Base-by-base conservation (phyloP, 2,888 invertebrate genomes). In the Mesorhabditis spiculigera region DNA sequence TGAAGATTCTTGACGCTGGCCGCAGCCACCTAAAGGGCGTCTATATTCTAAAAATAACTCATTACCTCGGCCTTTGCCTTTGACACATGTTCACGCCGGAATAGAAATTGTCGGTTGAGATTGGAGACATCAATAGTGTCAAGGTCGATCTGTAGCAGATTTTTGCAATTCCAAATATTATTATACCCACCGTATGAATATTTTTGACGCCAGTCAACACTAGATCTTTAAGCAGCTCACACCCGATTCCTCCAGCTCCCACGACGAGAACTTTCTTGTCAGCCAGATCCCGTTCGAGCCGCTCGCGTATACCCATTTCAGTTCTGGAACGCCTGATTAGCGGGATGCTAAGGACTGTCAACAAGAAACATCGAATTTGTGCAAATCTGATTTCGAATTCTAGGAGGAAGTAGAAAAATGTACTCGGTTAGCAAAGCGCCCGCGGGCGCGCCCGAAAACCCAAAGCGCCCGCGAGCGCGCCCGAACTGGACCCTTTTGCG, bases 121-220 rank as follows among this genome's bases (percentile, higher is more conserved):
- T 99, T 99, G 89, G 96, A 96, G 71, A 99, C 93, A 89, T 99
- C 98, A 86, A 99, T 99, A 0, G 97, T 98, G 87, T 99, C 98
- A 86, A 99, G 90, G 90, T 99, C 98, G 88, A 99, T 94, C 96
- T 97, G 88, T 79, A 91, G 91, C 6, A n/a, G 8, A 50, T 13
- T 28, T 58, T 67, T 58, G 8, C 6, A n/a, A 28, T 58, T 67
- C 61, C 6, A 10, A 45, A 10, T 67, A 28, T 44, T 41, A n/a
- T 45, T 43, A 68, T 13, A 72, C 92, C 89, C 90, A 96, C 97
- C 85, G 98, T 92, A 89, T 94, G 93, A 82, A 99, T 94, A 80
- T 94, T 90, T 62, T 90, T 90, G 86, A 97, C 98, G 75, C 97
- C 97, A 76, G 93, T 92, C 66, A 97, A 89, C 45, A 95, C 95